Conservation (phyloP, 2,888 invertebrate species). For the Eilema sororculum region DNA sequence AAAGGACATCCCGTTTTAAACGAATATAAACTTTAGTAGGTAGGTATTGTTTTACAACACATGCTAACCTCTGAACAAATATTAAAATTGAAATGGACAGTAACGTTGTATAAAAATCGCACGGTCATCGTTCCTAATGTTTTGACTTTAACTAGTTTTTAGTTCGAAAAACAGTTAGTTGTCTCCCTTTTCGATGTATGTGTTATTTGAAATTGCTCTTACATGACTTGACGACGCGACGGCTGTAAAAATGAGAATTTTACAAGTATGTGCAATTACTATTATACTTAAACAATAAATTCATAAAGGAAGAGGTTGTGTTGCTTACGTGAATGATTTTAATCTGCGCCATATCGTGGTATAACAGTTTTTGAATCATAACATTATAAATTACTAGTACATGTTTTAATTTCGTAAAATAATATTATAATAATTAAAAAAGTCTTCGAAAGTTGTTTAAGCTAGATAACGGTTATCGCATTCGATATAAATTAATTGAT, state of each 20-base stretch:
- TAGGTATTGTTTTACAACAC: background rate
- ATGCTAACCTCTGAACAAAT: background rate
- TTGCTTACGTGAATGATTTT: too few species aligned
- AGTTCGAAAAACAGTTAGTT: too few species aligned
- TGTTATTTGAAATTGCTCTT: background rate
- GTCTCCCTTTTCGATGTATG: background rate
- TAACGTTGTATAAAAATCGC: background rate
- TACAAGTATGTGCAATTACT: too few species aligned
- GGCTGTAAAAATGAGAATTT: too few species aligned
- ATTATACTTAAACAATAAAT: too few species aligned
- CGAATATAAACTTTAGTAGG: too few species aligned
- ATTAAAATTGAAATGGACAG: background rate
- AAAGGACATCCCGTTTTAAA: too few species aligned
- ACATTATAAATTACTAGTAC: too few species aligned
- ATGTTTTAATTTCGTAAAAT: too few species aligned
- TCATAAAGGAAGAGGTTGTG: too few species aligned
- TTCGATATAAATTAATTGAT: conserved; percentile 35
- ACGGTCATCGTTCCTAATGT: background rate
- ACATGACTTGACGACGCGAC: background rate
- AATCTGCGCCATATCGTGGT: too few species aligned
- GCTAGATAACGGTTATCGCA: conserved; percentile 50
- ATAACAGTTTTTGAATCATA: background rate
- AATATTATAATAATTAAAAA: too few species aligned
- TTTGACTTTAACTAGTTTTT: background rate
- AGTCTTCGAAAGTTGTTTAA: background rate